Conservation (phyloP, 64 coral and sea anemone species). For the Acropora tenuis region DNA sequence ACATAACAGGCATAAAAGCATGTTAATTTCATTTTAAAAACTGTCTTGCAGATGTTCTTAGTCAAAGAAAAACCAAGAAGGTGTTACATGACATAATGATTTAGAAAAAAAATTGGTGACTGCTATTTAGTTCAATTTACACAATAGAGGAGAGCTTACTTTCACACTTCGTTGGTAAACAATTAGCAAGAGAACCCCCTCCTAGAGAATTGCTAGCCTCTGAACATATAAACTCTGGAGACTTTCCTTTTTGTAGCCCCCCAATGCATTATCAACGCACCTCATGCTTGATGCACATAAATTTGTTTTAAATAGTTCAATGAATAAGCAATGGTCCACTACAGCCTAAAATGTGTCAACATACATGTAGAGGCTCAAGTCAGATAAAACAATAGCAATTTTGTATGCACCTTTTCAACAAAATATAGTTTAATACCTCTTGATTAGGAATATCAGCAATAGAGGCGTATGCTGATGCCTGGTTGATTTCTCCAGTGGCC, state of each 20-base stretch:
- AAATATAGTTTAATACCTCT: slow-evolving; percentile 5
- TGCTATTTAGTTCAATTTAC: background rate
- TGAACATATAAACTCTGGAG: background rate
- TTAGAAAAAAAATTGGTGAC: background rate
- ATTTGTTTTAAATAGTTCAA: background rate
- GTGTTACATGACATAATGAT: background rate
- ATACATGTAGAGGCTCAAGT: slow-evolving; percentile 1
- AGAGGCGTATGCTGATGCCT: slow-evolving; percentile 29
- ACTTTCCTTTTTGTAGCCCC: background rate
- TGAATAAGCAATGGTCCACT: background rate
- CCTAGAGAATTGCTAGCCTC: background rate
- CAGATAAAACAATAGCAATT: background rate
- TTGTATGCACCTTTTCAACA: slow-evolving; percentile 23
- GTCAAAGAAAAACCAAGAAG: background rate
- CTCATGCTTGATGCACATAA: background rate
- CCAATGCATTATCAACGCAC: background rate
- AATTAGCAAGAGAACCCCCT: background rate
- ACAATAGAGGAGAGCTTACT: background rate
- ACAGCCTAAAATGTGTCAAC: slow-evolving; percentile 18
- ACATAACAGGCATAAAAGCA: background rate
- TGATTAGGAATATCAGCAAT: slow-evolving; percentile 28
- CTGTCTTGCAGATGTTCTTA: slow-evolving; percentile 1
- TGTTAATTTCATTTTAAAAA: background rate
- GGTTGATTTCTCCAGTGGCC: slow-evolving; percentile 13
- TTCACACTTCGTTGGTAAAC: background rate